These are phyloP conservation scores for Ariolimax columbianus DNA, from an alignment of 2,888 invertebrate species.

Conservation along the genomic window DNA sequence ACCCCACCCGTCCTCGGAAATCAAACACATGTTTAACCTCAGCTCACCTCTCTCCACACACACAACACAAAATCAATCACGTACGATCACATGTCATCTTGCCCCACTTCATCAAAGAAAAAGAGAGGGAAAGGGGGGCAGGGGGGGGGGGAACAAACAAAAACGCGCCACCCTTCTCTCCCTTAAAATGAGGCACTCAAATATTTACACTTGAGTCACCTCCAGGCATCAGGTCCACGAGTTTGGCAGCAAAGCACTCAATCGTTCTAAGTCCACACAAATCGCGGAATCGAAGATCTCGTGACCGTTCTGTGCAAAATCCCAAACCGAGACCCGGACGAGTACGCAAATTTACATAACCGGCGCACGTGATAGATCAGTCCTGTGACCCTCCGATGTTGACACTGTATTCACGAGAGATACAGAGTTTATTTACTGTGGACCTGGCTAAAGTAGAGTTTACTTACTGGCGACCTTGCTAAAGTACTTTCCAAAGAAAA, in stretches of 20 bases:
- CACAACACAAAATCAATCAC: neutral
- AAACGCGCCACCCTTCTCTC: neutral
- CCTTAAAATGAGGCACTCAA: neutral
- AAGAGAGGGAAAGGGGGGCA: too few species aligned
- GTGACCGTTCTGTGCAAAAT: neutral
- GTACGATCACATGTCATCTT: neutral
- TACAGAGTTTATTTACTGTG: neutral
- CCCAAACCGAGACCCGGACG: neutral
- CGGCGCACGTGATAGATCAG: neutral
- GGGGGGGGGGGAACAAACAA: too few species aligned
- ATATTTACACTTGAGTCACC: slow-evolving; percentile 25
- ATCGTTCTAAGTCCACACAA: neutral
- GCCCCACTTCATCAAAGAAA: neutral
- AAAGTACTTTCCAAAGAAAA: neutral
- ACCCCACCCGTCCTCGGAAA: too few species aligned
- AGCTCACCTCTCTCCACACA: neutral
- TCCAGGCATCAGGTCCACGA: neutral
- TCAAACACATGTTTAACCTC: neutral
- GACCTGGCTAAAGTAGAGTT: neutral
- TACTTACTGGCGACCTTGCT: neutral
- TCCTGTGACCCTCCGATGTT: neutral
- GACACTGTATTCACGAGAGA: neutral
- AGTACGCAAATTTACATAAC: neutral
- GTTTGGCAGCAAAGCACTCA: neutral
- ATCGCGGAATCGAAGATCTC: neutral